These are phyloP conservation scores for Xestoiulus laeticollis DNA, from an alignment of 2,888 invertebrate species.

Conservation along the genomic window DNA sequence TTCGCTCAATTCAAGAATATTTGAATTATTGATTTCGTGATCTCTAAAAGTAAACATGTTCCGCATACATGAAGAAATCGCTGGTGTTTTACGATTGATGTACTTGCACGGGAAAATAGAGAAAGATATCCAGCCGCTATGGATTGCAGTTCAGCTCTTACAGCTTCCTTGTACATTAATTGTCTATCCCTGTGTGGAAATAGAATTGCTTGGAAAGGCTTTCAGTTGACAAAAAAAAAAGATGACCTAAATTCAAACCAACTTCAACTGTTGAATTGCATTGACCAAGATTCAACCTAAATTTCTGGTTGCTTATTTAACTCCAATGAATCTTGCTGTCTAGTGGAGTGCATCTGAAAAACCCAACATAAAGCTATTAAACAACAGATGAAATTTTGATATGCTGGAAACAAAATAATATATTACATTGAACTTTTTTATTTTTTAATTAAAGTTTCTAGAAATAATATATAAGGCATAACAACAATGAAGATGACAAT, in stretches of 20 bases:
- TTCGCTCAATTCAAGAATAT: not conserved
- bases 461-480: not conserved
- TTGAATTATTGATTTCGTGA: not conserved
- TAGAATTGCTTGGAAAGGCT: not conserved
- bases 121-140: no score
- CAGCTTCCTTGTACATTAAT: not conserved
- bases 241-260: not conserved
- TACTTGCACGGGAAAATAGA: not conserved
- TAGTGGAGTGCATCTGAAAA: not conserved
- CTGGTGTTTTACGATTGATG: not conserved
- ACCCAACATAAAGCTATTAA: not conserved
- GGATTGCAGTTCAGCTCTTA: no score
- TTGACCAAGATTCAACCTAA: not conserved
- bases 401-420: not conserved
- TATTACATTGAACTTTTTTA: not conserved
- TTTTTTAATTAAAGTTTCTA: not conserved
- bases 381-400: not conserved
- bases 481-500: conserved; percentile 5
- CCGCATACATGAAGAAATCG: not conserved
- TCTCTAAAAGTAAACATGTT: not conserved
- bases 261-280: not conserved
- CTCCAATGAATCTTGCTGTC: not conserved
- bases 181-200: not conserved
- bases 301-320: not conserved
- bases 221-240: not conserved